Conservation (phyloP, 2,113 vertebrate species). For the Python bivittatus region DNA sequence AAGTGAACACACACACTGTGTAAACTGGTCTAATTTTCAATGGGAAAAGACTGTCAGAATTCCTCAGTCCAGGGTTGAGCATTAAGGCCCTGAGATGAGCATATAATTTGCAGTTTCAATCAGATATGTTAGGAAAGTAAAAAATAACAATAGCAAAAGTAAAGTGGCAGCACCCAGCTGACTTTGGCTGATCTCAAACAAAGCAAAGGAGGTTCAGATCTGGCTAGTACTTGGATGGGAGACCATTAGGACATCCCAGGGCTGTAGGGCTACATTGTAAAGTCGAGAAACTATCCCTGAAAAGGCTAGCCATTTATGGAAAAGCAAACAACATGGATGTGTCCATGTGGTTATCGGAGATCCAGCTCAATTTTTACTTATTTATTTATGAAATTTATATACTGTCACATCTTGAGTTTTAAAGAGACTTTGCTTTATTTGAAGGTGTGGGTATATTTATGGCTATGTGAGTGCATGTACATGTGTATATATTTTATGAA, state of each 20-base stretch:
- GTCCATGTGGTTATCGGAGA: neutral
- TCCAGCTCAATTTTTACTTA: neutral
- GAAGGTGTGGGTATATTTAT: neutral
- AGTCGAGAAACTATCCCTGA: neutral
- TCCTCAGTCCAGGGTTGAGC: neutral
- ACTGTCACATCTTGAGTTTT: neutral
- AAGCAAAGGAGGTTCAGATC: too few relatives aligned
- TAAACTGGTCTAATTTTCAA: neutral
- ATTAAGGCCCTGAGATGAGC: neutral
- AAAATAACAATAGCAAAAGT: neutral
- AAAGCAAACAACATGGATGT: neutral
- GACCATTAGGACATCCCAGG: too few relatives aligned
- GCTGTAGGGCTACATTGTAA: neutral
- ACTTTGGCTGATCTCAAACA: too few relatives aligned
- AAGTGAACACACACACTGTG: neutral
- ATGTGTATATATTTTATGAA: too few relatives aligned
- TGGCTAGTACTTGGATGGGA: too few relatives aligned
- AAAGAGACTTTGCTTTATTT: neutral
- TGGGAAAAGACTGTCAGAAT: neutral
- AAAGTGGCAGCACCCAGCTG: too few relatives aligned
- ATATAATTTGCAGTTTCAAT: neutral
- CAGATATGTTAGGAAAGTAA: neutral
- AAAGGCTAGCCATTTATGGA: neutral
- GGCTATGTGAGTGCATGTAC: neutral
- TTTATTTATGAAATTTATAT: neutral